Percentiles rank a stretch among this genome's conserved stretches.
Conservation (phyloP, 2,888 invertebrate genomes). For the Eupeodes luniger region DNA sequence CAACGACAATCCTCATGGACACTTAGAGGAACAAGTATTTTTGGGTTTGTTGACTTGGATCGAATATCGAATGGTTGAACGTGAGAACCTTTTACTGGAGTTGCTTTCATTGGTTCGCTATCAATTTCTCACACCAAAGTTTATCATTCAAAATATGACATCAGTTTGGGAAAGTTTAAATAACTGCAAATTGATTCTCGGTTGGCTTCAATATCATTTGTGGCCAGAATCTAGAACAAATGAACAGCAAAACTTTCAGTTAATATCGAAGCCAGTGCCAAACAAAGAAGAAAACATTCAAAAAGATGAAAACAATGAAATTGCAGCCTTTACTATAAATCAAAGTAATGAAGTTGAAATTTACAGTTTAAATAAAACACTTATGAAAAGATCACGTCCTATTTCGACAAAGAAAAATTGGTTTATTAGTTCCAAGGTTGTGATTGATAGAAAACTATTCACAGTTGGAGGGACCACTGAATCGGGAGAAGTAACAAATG, state of each 20-base stretch:
- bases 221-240: not conserved
- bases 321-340: not conserved
- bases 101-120: not conserved
- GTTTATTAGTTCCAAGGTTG: not conserved
- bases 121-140: not conserved
- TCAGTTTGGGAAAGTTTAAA: too few relatives aligned
- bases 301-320: not conserved
- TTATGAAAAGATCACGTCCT: not conserved
- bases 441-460: not conserved
- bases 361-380: too few relatives aligned
- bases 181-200: not conserved
- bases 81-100: not conserved
- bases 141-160: not conserved
- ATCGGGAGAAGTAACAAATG: too few relatives aligned
- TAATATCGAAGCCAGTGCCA: not conserved
- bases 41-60: not conserved
- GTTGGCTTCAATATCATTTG: constrained; percentile 11
- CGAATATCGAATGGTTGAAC: not conserved
- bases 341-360: too few relatives aligned
- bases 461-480: not conserved
- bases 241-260: not conserved
- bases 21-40: not conserved
- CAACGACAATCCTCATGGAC: not conserved
- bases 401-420: too few relatives aligned
- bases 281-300: not conserved